Evolutionary conservation across 2,113 vertebrate species (phyloP).

Genomic region (Salvator merianae): DNA sequence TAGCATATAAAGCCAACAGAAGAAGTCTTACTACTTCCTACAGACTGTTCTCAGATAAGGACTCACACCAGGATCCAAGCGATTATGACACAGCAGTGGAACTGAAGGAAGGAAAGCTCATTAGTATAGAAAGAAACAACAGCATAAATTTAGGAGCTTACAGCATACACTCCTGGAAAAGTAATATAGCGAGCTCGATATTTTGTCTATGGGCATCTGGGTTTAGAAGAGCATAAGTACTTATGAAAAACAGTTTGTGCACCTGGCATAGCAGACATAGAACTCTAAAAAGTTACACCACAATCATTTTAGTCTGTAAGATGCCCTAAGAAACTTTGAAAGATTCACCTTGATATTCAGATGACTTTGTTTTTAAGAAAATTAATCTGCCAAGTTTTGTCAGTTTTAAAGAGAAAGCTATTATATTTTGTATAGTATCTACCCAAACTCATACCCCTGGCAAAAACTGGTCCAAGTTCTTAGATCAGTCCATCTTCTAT

Average conservation of each 20-base stretch:
- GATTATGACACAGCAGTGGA: no score
- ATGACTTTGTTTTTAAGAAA: background rate
- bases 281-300: background rate
- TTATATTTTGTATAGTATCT: slow-evolving; percentile 29
- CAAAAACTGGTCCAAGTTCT: background rate
- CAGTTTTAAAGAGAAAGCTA: slow-evolving; percentile 4
- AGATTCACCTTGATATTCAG: background rate
- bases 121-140: background rate
- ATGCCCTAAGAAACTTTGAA: background rate
- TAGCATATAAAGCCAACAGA: no score
- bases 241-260: background rate
- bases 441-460: background rate
- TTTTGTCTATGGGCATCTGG: background rate
- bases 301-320: background rate
- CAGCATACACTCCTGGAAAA: background rate
- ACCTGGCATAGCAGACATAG: no score
- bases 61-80: no score
- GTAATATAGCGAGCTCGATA: background rate
- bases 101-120: no score
- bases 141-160: background rate
- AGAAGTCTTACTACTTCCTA: no score
- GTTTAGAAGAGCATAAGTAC: background rate
- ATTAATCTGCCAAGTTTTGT: background rate
- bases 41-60: no score
- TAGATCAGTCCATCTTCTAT: background rate